Conservation (phyloP, 2,113 vertebrate species). For the Rhombomys opimus region DNA sequence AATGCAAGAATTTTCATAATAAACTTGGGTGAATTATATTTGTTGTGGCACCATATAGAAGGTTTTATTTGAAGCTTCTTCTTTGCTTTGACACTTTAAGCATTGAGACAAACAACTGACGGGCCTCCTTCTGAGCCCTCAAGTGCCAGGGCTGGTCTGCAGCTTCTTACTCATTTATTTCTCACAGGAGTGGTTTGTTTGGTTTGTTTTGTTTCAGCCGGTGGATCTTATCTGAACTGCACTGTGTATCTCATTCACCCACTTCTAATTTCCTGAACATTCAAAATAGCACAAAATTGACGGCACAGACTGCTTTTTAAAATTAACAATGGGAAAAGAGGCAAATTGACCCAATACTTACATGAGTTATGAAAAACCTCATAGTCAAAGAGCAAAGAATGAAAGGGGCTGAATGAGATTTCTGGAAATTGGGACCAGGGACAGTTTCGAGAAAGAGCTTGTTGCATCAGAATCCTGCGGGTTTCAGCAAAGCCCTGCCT, state of each 20-base stretch:
- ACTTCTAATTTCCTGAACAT: conserved; percentile 75
- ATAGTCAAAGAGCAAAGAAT: conserved; percentile 41
- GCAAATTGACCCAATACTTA: background rate
- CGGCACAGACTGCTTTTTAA: background rate
- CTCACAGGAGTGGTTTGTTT: background rate
- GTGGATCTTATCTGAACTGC: conserved; percentile 28
- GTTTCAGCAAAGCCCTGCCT: background rate
- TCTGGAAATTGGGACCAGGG: background rate
- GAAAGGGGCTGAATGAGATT: background rate
- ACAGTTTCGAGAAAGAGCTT: background rate
- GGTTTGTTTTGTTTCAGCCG: background rate
- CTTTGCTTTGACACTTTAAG: background rate
- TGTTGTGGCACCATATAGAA: background rate
- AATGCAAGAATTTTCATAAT: background rate
- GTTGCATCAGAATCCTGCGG: background rate
- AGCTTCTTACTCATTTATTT: conserved; percentile 52
- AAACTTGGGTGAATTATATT: background rate
- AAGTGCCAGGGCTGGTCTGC: background rate
- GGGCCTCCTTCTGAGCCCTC: background rate
- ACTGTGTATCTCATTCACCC: conserved; percentile 23
- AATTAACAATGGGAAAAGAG: conserved; percentile 31
- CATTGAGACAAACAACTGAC: conserved; percentile 3
- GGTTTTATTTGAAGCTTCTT: background rate
- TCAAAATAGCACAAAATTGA: conserved; percentile 49
- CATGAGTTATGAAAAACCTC: background rate